phyloP scores from a whole-genome alignment of 2,113 vertebrate species.

The Platysternon megacephalum region DNA sequence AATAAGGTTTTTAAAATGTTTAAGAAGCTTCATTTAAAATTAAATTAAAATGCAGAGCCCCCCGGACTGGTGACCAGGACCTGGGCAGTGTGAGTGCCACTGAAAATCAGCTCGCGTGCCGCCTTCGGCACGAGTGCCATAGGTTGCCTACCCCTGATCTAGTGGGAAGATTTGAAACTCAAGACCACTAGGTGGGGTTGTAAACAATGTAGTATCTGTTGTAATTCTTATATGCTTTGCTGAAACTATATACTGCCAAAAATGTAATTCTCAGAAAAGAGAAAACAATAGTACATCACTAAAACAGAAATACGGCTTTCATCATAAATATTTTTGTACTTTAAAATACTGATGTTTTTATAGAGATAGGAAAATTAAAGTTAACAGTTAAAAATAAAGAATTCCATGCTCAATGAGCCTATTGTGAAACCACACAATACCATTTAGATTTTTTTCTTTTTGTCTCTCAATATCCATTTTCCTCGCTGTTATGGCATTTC shows the following conservation, averaged over 20 bases:
- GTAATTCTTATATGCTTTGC: background rate
- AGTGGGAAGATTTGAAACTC: conserved; percentile 61
- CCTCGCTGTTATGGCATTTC: background rate
- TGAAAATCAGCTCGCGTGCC: no score
- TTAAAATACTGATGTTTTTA: background rate
- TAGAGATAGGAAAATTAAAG: background rate
- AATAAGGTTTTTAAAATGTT: no score
- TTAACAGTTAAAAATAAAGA: conserved; percentile 41
- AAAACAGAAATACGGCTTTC: conserved; percentile 12
- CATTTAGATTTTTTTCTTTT: background rate
- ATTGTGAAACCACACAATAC: background rate
- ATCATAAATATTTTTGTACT: background rate
- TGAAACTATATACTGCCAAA: conserved; percentile 18
- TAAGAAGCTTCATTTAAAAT: no score
- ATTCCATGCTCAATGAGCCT: background rate
- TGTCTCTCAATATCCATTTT: background rate
- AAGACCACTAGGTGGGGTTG: conserved; percentile 66
- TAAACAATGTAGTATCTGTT: conserved; percentile 49
- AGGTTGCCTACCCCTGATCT: no score
- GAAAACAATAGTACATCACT: conserved; percentile 11
- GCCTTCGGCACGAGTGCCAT: no score
- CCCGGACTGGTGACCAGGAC: no score
- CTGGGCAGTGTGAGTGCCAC: no score
- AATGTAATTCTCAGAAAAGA: background rate
- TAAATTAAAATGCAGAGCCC: no score